These are phyloP conservation scores for Cnemophilus loriae DNA, from an alignment of 2,113 vertebrate genomes.

Conservation along the genomic window DNA sequence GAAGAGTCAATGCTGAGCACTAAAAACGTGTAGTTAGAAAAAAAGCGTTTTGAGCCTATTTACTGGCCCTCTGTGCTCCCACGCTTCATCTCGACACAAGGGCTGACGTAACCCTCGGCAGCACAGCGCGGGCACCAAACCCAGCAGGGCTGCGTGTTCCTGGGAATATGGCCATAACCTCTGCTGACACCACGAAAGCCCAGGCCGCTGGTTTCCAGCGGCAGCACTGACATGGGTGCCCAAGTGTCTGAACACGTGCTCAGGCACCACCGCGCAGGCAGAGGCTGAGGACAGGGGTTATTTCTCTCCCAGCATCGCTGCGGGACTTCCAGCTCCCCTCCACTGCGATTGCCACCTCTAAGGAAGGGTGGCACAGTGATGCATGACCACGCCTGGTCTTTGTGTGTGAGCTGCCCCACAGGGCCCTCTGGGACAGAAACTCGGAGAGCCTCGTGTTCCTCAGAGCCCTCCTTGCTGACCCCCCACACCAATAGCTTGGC, in stretches of 20 bases:
- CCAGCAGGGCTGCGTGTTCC: neutral
- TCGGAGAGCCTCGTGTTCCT: neutral
- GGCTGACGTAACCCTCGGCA: neutral
- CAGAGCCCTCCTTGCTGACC: neutral
- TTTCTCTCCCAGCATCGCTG: neutral
- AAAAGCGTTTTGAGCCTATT: constrained; percentile 14
- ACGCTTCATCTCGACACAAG: neutral
- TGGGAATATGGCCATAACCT: neutral
- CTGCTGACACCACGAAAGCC: neutral
- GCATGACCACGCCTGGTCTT: fast-evolving
- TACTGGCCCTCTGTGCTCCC: neutral
- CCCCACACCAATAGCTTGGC: fast-evolving
- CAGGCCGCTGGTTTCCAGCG: neutral
- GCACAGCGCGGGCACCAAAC: neutral
- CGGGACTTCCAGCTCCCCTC: neutral
- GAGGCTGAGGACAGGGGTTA: neutral
- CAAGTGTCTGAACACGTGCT: fast-evolving
- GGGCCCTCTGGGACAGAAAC: neutral
- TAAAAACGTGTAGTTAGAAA: neutral
- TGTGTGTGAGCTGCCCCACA: too few relatives aligned
- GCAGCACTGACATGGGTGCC: fast-evolving
- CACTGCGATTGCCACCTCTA: neutral
- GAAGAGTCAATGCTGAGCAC: neutral
- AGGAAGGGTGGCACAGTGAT: neutral
- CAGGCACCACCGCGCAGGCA: fast-evolving